Evolutionary conservation across 2,113 vertebrate genomes (phyloP), one percentile per base, ranked within the genome.

Genomic region (Labeo rohita): DNA sequence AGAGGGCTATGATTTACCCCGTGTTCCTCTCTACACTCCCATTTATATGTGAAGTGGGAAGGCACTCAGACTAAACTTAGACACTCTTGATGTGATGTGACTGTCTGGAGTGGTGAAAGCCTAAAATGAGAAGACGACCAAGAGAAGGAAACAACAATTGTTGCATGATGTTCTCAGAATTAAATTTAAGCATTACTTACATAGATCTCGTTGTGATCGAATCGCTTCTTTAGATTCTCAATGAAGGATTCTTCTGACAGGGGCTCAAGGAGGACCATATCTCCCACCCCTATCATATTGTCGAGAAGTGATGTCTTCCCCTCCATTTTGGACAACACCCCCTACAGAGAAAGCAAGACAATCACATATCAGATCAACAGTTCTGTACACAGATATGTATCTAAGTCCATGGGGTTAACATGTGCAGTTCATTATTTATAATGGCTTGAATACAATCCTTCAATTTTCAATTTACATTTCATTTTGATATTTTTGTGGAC

Each of bases 231-330:
- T 91, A 99, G 95, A 90, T 99, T 99, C 68, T 95, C 93, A 34
- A 99, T 95, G 93, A 99, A 99, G 0, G 97, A 94, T 36, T 99
- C 97, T 92, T 99, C 98, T 0, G 90, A 91, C 18, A 99, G 95
- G 3, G 97, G 98, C 85, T 99, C 98, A 5, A 99, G 89, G 84
- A 99, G 98, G 90, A 99, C 98, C 97, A 99, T 99, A 91, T 99
- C 98, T 1, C 98, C 97, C 18, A 99, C 98, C 39, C 98, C 98
- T 49, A 99, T 98, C 97, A 99, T 99, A 88, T 98, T 96, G 65
- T 99, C 98, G 43, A 99, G 93, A 92, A 99, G 98, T 3, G 98
- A 99, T 0, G 97, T 98, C 90, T 99, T 99, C 92, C 96, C 97
- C 94, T 99, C 98, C 97, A 97, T 98, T 89, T 97, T 98, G 94